Percentiles rank a stretch among this genome's conserved stretches.
phyloP scores from a whole-genome alignment of 2,113 vertebrate genomes.

The Eonycteris spelaea region DNA sequence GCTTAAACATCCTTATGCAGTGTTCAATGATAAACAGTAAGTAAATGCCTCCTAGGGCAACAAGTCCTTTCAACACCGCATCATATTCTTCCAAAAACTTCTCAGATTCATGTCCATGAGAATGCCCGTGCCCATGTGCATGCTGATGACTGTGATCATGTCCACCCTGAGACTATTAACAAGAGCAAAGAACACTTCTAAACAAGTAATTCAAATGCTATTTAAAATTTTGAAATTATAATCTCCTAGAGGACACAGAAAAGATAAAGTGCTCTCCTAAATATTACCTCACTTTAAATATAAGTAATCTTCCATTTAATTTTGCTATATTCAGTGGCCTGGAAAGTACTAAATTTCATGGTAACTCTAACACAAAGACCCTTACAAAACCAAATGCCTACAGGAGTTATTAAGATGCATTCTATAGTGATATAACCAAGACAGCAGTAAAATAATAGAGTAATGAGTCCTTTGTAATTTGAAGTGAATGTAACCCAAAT shows the following conservation, averaged over 20 bases:
- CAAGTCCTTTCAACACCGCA: constrained; percentile 95
- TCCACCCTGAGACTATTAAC: constrained; percentile 88
- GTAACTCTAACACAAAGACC: background rate
- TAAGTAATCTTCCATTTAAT: background rate
- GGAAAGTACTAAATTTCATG: background rate
- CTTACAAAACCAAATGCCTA: background rate
- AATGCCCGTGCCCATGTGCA: constrained; percentile 76
- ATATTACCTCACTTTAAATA: background rate
- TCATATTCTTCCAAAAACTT: constrained; percentile 89
- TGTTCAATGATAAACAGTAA: constrained; percentile 98
- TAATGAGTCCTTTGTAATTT: background rate
- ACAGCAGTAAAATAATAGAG: background rate
- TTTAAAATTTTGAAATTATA: background rate
- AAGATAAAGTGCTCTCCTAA: background rate
- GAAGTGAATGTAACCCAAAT: background rate
- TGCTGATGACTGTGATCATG: constrained; percentile 90
- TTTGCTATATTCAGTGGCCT: background rate
- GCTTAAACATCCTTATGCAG: constrained; percentile 96
- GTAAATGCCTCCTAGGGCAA: constrained; percentile 95
- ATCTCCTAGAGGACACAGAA: background rate
- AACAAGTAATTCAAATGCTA: background rate
- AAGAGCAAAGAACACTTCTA: constrained; percentile 3
- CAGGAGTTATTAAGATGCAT: background rate
- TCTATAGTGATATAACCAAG: background rate
- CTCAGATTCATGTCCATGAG: constrained; percentile 58